Evolutionary conservation across 2,797 vertebrate genomes (phyloP).

Genomic region (Cephalopachus bancanus): DNA sequence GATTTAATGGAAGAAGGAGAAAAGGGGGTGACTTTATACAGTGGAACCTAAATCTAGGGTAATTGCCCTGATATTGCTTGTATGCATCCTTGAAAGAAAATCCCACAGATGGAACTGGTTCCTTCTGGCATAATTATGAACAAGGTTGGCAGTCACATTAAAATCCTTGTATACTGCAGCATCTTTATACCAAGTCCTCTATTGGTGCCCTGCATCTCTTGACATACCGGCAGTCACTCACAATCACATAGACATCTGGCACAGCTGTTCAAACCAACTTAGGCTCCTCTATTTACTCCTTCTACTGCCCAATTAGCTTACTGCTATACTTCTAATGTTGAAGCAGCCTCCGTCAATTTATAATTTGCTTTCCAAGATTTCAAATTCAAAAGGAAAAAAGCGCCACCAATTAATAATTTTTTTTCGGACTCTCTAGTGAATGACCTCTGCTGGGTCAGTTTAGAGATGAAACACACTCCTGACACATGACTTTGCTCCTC

Average conservation of each 20-base stretch:
- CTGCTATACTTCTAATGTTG: background rate
- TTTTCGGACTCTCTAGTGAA: background rate
- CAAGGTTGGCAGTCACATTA: rapidly evolving
- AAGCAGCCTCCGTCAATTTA: background rate
- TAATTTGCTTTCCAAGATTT: background rate
- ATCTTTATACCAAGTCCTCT: too few relatives aligned
- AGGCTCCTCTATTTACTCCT: background rate
- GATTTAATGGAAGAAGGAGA: background rate
- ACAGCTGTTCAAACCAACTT: background rate
- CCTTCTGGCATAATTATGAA: too few relatives aligned
- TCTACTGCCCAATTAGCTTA: background rate
- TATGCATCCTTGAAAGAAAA: background rate
- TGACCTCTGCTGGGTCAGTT: background rate
- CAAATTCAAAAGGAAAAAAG: background rate
- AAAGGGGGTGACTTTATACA: too few relatives aligned
- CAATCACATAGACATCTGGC: too few relatives aligned
- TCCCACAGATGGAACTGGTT: background rate
- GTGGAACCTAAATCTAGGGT: background rate
- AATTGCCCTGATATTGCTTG: too few relatives aligned
- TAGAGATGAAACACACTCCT: background rate
- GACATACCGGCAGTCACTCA: background rate
- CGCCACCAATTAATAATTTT: background rate
- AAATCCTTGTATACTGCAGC: rapidly evolving
- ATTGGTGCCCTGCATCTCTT: background rate
- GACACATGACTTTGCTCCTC: background rate